Base-by-base conservation (phyloP, 2,888 invertebrate species). In the Drosophila mayaguana region DNA sequence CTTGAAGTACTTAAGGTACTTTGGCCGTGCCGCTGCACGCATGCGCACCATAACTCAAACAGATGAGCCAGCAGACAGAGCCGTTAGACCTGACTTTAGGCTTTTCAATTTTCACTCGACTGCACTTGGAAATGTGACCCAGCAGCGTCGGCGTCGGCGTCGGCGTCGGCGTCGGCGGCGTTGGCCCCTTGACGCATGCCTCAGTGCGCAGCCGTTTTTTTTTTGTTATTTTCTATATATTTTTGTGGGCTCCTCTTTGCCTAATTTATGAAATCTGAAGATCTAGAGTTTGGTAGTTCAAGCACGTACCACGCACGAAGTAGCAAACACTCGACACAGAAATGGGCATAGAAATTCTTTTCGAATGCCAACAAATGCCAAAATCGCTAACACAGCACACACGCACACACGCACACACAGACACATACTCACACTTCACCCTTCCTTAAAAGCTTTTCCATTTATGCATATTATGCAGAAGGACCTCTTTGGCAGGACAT, bases 41-140 rank as follows among this genome's bases (percentile, higher is more conserved):
- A 83, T 88, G 88, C 80, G 83, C 72, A 81, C 63, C 82, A 89
- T 89, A 87, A 89, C 72, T 87, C 83, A 89, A 72, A 78, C 86
- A 86, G 61, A 84, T 84, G 83, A 78, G 61, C 18, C 36, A 50
- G 42, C 34, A 45, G 42, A 22, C 34, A 11, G 25, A 9, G 12
- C 46, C 25, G 55, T 43, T 22, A 36, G 36, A 36, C n/a, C 22
- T 50, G 59, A 59, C 42, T 73, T 68, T 22, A 46, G 72, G 25
- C 51, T 73, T 69, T 84, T 72, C 71, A 68, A 80, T 87, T 80
- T 78, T 86, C 72, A 74, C 78, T 74, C 55, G 54, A 43, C 51
- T 70, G 75, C 65, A 75, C 67, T 73, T 73, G 79, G 69, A 72
- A 81, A 79, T 78, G 72, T 69, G 75, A 80, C 75, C 77, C 72